Base-by-base conservation (phyloP, 2,888 invertebrate species). In the Chesias legatella region DNA sequence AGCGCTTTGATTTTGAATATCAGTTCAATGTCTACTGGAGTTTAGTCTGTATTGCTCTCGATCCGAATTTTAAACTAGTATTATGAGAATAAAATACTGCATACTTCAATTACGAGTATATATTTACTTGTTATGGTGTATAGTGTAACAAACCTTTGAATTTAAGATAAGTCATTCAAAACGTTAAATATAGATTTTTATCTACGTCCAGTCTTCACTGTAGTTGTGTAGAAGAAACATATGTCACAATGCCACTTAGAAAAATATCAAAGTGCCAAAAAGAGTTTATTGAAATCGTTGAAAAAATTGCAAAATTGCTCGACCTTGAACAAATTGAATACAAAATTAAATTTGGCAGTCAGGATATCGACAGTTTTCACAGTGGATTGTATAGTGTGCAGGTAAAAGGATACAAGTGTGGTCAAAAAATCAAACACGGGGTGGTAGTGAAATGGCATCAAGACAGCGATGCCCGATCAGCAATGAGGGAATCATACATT, bases 361-460 rank as follows among this genome's bases (percentile, higher is more conserved):
- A 77, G 17, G 77, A 79, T 34, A 54, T 79, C 1, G 80, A 79
- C 35, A 67, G 59, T 51, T 79, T 71, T 39, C 43, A 62, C 17
- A 58, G 62, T 39, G 77, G 74, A 10, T 28, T 65, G 11, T 73
- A 70, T 35, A 67, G 55, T 54, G 74, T 80, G 10, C 42, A 53
- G 10, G 54, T 80, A 11, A 70, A 47, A 46, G 79, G 82, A 25
- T 34, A 38, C 2, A 60, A 54, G 53, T 60, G 73, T 35, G 73
- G 72, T 1, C 64, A 69, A 27, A 70, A 70, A 60, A 60, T 79
- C 10, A 69, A 51, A 48, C 61, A 63, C 35, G 28, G 9, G 7
- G 47, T 73, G 7, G 1, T 77, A 3, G 54, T 82, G 22, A 81
- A 79, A 58, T 75, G 77, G 73, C 77, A 79, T 45, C 58, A 65